Evolutionary conservation across 2,797 vertebrate species (phyloP), one percentile per base, ranked within the genome.

Genomic region (Novumbra hubbsi): DNA sequence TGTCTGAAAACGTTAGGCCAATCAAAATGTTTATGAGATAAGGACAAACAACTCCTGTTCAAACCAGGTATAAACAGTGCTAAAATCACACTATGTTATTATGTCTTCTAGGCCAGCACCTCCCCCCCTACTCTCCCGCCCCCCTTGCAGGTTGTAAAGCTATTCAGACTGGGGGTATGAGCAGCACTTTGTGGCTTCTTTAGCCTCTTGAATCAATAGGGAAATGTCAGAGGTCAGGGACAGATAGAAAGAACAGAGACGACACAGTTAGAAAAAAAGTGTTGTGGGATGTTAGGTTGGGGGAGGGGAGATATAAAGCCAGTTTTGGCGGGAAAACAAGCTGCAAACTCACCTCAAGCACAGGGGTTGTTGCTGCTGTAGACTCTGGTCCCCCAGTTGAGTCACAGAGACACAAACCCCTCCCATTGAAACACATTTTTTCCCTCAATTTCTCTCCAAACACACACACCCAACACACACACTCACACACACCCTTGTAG

Each of bases 251-350:
- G 79, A 84, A 79, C 70, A 55, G 79, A 73, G 66, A 76, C 73
- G 27, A 80, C 79, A 75, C 64, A 83, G 80, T 77, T 65, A 88
- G 77, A 78, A 72, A 78, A 80, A 71, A 63, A 70, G 41, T 64
- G 68, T 68, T 14, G 64, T 57, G 7, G 60, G 50, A 17, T 28
- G 15, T 69, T 68, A 77, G 73, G 78, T 68, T 66, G 72, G 75
- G 52, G 63, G 57, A 80, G 74, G 82, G 75, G 70, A 83, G 82
- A 83, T 78, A 81, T 76, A 0, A 9, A 70, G 68, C 57, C 21
- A 64, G 24, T 86, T 90, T 92, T 91, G 89, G 91, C 87, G 89
- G 90, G 88, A 93, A 92, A 86, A 76, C 11, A 1, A 78, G 73
- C 76, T 77, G 86, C 73, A 83, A 75, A 83, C 80, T 84, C 78